Base-by-base conservation (phyloP, 2,797 vertebrate genomes). In the Neosilurus hyrtlii region DNA sequence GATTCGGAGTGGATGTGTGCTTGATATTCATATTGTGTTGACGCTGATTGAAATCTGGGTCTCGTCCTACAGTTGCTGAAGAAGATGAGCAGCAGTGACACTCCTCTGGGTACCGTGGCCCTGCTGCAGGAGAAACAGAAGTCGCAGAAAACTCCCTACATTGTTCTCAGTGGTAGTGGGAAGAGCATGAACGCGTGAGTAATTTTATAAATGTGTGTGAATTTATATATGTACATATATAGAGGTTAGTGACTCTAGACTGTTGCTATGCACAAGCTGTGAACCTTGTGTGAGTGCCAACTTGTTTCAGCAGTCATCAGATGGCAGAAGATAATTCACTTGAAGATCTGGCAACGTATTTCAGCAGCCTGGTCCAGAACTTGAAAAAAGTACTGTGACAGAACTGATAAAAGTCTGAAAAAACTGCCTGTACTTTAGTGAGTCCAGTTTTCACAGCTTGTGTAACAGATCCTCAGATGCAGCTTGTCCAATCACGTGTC, bases 81-180 rank as follows among this genome's bases (percentile, higher is more conserved):
- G 91, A 97, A 97, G 92, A 98, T 98, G 97, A 98, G 97, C 91
- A 97, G 96, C 88, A 97, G 96, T 0, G 97, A 97, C 83, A 98
- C 97, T 0, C 97, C 96, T 0, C 91, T 98, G 2, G 96, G 97
- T 74, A 98, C 96, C 0, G 96, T 97, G 86, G 97, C 96, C 0
- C 81, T 98, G 89, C 96, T 98, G 22, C 97, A 98, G 89, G 97
- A 99, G 90, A 98, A 98, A 85, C 97, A 98, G 91, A 97, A 97
- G 83, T 97, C 96, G 20, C 97, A 99, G 93, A 98, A 99, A 90
- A 98, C 97, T 0, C 96, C 96, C 0, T 98, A 97, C 87, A 96
- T 98, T 1, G 96, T 98, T 49, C 96, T 99, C 16, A 99, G 97
- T 6, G 96, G 97, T 26, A 96, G 96, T 1, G 96, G 96, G 20